Base-by-base conservation (phyloP, 1,140 invertebrate genomes). In the Periplaneta americana region DNA sequence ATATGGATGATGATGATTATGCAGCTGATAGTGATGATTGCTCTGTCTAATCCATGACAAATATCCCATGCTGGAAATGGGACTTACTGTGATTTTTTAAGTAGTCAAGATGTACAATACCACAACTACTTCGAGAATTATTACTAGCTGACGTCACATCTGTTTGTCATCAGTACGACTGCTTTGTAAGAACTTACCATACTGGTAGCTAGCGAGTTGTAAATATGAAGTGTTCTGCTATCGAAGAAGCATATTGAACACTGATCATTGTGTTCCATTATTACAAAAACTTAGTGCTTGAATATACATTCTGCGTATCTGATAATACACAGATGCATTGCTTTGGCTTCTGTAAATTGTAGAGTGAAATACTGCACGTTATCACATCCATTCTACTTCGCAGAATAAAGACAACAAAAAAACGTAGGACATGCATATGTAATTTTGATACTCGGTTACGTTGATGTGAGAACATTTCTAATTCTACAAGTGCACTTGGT, bases 11-110 rank as follows among this genome's bases (percentile, higher is more conserved):
- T 31, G 90, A 90, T n/a, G 90, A 91, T 82, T 90, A 91, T 84
- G 91, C 91, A 33, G 88, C 89, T 13, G 91, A 92, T 83, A 91
- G 90, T 84, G 91, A 92, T 84, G 91, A 92, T 82, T 92, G 91
- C 85, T 79, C 82, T 35, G 78, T 82, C 33, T 82, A 66, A 82
- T 28, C 4, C 9, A 11, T 66, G n/a, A n/a, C 22, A 6, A 66
- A n/a, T 28, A 17, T 74, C 66, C 48, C 17, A 35, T 66, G 77
- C 13, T 78, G 13, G 35, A 78, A 36, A 32, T n/a, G n/a, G 35
- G 22, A 36, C 22, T 78, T 6, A 22, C 8, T 34, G 18, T 39
- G 34, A 9, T 6, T 66, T 0, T 66, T n/a, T 8, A 6, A n/a
- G n/a, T n/a, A n/a, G n/a, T n/a, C n/a, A n/a, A n/a, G n/a, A n/a